Base-by-base conservation (phyloP, 1,140 invertebrate species). In the Maconellicoccus hirsutus region DNA sequence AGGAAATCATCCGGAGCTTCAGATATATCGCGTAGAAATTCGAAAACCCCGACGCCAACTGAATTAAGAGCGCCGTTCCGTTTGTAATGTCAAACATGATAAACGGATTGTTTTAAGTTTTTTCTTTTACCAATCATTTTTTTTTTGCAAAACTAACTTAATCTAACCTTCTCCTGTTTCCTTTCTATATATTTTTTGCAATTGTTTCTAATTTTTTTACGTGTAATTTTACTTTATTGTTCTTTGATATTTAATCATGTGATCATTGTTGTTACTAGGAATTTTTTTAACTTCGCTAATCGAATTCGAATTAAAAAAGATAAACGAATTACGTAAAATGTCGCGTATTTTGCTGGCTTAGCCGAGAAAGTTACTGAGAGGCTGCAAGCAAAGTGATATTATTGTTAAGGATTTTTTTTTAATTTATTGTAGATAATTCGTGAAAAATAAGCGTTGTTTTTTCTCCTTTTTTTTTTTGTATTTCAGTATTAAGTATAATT, bases 1-100 rank as follows among this genome's bases (percentile, higher is more conserved):
- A 79, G 86, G 42, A 86, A 86, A 77, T 80, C 86, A 39, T 87
- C 87, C 1, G 86, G 86, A 73, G 86, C 86, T 1, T 86, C 86
- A 0, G 84, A 86, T 63, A 78, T 80, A 4, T 74, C 74, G 6
- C 69, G 75, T 12, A 75, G 70, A 59, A 52, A 38, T 10, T 76
- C 75, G 0, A 75, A 74, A 70, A 29, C 74, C 22, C 63, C 84
- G 29, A 85, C 84, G 59, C 82, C 84, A 16, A 82, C 83, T 25
- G 82, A 85, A 70, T 82, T 84, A 74, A 80, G 84, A 71, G 86
- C 86, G 75, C 86, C 86, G 39, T 87, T 87, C 79, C 81, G 86
- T 77, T 81, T 87, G 59, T 87, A 85, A 82, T 66, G 61, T 66
- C 10, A 23, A 66, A 66, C 61, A 66, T 66, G 25, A 4, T 3